Conservation (phyloP, 2,888 invertebrate species). For the Hypomecis punctinalis region DNA sequence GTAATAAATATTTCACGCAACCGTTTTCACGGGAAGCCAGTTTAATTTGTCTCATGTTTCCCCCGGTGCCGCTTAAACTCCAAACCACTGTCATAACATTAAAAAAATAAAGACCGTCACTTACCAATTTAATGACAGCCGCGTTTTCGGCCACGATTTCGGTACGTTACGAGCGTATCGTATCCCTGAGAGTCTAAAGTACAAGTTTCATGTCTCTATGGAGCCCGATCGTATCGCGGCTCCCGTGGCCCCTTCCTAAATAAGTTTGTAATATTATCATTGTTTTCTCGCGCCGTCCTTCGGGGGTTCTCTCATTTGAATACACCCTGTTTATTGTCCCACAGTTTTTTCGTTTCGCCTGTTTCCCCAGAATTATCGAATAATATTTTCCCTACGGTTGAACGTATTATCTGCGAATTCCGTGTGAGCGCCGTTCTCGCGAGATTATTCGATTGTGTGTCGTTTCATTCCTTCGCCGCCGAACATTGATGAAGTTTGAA, state of each 20-base stretch:
- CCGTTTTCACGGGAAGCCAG: neutral
- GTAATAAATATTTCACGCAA: neutral
- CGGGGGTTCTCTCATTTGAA: conserved; percentile 74
- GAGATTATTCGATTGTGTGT: conserved; percentile 66
- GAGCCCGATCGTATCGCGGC: conserved; percentile 31
- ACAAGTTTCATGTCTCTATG: conserved; percentile 9
- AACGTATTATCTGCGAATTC: conserved; percentile 69
- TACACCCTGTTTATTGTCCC: conserved; percentile 79
- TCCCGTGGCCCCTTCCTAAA: conserved; percentile 65
- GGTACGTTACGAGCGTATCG: conserved; percentile 13
- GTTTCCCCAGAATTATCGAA: conserved; percentile 73
- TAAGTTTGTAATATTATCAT: conserved; percentile 82
- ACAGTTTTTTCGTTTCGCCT: conserved; percentile 58
- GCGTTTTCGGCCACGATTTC: conserved; percentile 5
- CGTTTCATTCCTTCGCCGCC: conserved; percentile 46
- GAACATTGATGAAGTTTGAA: conserved; percentile 49
- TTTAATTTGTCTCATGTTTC: neutral
- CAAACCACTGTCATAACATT: conserved; percentile 3
- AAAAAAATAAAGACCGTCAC: conserved; percentile 6
- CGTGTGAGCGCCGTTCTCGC: conserved; percentile 58
- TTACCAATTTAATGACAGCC: conserved; percentile 3
- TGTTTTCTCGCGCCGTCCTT: conserved; percentile 68
- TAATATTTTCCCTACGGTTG: conserved; percentile 71
- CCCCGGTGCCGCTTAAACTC: conserved; percentile 1
- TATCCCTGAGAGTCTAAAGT: conserved; percentile 13